Evolutionary conservation across 1,140 invertebrate species (phyloP).

Genomic region (Ostrea edulis): DNA sequence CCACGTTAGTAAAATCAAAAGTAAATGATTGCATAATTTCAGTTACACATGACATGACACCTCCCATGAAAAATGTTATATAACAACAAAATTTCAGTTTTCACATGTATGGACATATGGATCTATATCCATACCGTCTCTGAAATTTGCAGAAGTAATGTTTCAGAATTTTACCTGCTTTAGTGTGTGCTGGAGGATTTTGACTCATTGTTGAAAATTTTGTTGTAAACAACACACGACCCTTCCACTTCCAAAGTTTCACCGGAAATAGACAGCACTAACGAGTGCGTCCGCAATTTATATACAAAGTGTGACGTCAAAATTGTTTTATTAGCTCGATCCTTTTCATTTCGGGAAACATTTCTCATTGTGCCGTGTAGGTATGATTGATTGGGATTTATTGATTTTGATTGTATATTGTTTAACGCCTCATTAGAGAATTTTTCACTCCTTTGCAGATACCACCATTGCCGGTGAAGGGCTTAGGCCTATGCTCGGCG

Average conservation of each 20-base stretch:
- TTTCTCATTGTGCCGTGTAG: background rate
- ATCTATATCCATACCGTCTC: background rate
- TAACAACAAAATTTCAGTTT: background rate
- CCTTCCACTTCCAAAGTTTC: background rate
- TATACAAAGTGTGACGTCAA: background rate
- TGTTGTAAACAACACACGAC: background rate
- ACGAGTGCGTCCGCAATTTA: background rate
- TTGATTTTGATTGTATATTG: too few relatives aligned
- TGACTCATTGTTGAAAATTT: background rate
- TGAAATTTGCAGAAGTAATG: background rate
- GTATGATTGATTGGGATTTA: too few relatives aligned
- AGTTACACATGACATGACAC: background rate
- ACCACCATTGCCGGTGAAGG: too few relatives aligned
- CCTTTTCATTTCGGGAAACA: background rate
- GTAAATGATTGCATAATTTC: background rate
- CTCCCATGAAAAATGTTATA: background rate
- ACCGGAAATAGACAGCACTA: background rate
- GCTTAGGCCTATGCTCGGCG: too few relatives aligned
- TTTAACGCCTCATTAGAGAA: too few relatives aligned
- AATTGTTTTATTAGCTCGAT: background rate
- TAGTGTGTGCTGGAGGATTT: conserved; percentile 1
- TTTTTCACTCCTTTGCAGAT: too few relatives aligned
- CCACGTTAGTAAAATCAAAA: too few relatives aligned
- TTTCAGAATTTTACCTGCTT: background rate
- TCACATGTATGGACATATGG: too few relatives aligned